Evolutionary conservation across 2,113 vertebrate species (phyloP).

Genomic region (Semicossyphus pulcher): DNA sequence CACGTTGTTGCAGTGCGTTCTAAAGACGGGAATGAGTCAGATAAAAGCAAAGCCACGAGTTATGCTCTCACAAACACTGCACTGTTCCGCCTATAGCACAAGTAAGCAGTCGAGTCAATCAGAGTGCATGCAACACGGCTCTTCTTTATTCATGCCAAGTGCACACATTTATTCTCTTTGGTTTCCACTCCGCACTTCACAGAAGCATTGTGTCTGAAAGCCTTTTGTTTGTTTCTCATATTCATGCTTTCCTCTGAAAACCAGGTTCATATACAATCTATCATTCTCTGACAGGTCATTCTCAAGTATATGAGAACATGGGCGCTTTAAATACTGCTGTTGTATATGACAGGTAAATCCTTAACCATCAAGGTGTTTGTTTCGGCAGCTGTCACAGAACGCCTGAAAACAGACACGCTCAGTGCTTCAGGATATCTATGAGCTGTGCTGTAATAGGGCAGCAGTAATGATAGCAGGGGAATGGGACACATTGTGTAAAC

Average conservation of each 20-base stretch:
- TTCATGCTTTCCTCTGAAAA: neutral
- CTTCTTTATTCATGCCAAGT: slow-evolving; percentile 27
- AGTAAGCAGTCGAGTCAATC: slow-evolving; percentile 21
- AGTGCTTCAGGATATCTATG: neutral
- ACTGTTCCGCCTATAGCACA: neutral
- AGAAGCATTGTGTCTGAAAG: slow-evolving; percentile 12
- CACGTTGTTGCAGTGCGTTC: slow-evolving; percentile 13
- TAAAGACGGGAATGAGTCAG: neutral
- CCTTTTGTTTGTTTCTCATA: slow-evolving; percentile 1
- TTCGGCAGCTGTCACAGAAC: neutral
- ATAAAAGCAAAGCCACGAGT: slow-evolving; percentile 36
- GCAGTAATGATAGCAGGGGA: neutral
- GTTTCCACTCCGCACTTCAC: slow-evolving; percentile 7
- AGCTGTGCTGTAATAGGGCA: neutral
- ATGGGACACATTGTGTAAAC: neutral
- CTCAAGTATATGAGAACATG: slow-evolving; percentile 11
- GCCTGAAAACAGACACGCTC: slow-evolving; percentile 18
- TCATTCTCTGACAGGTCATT: slow-evolving; percentile 41
- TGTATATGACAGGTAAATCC: slow-evolving; percentile 35
- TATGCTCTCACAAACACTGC: slow-evolving; percentile 8
- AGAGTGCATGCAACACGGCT: neutral
- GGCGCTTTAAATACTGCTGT: slow-evolving; percentile 2
- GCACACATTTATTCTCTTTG: slow-evolving; percentile 34
- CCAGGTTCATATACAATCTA: slow-evolving; percentile 1
- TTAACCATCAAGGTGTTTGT: slow-evolving; percentile 23